These are phyloP conservation scores for Operophtera brumata DNA, from an alignment of 2,888 invertebrate species.

Conservation along the genomic window DNA sequence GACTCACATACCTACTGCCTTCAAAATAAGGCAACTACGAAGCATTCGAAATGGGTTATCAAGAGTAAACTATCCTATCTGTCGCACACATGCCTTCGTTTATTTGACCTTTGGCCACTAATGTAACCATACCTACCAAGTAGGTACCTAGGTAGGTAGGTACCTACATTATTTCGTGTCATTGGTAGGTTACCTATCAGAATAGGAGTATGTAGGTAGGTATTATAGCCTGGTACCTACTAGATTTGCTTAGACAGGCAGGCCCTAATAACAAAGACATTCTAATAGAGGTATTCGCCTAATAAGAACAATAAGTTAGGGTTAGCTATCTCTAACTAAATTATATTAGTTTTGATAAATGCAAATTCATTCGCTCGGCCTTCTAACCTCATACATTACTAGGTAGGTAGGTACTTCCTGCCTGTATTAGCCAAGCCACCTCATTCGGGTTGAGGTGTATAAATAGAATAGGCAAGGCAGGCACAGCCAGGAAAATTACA, in stretches of 20 bases:
- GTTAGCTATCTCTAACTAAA: background rate
- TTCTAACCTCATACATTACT: constrained; percentile 32
- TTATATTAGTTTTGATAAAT: constrained; percentile 20
- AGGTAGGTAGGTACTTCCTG: constrained; percentile 23
- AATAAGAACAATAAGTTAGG: background rate
- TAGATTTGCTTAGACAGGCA: too few species aligned
- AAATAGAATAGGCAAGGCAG: constrained; percentile 18
- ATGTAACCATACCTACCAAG: background rate
- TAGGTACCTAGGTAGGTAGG: too few species aligned
- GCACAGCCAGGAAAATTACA: constrained; percentile 11
- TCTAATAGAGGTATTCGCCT: background rate
- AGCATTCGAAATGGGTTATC: constrained; percentile 15
- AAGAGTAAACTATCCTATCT: constrained; percentile 4
- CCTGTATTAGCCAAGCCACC: constrained; percentile 4
- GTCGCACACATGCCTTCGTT: constrained; percentile 9
- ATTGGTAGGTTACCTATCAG: background rate
- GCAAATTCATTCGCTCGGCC: constrained; percentile 30
- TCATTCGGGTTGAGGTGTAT: constrained; percentile 3
- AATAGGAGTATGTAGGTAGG: too few species aligned
- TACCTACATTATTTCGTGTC: background rate
- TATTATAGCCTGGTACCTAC: too few species aligned
- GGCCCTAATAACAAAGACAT: too few species aligned
- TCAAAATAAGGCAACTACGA: constrained; percentile 6
- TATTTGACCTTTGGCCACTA: constrained; percentile 5
- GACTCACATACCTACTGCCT: background rate